A percentile compares a stretch with the other conserved stretches of the same genome.
Conservation (phyloP, 2,888 invertebrate genomes). For the Camptogramma bilineatum region DNA sequence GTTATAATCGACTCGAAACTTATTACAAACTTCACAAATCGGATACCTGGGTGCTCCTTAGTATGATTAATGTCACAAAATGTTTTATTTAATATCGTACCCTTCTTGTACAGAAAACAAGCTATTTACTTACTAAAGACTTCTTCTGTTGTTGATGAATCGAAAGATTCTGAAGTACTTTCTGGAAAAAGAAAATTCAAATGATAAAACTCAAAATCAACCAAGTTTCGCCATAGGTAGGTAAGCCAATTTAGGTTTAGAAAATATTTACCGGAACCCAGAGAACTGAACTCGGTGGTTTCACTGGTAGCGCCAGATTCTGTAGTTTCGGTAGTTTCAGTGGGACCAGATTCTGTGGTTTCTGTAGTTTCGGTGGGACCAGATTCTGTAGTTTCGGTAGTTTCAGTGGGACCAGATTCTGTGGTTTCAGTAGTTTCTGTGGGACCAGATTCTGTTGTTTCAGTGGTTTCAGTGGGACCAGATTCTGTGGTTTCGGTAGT, state of each 20-base stretch:
- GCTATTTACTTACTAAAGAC: constrained; percentile 29
- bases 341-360: constrained; percentile 34
- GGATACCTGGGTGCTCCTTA: no score
- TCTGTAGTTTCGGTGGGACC: constrained; percentile 21
- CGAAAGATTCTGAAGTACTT: constrained; percentile 26
- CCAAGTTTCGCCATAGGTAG: neutral
- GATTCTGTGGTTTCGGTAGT: constrained; percentile 33
- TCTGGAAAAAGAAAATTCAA: neutral
- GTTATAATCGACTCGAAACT: no score
- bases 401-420: constrained; percentile 5
- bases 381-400: constrained; percentile 32
- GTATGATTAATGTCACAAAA: no score
- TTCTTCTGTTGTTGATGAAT: constrained; percentile 33
- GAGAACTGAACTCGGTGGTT: constrained; percentile 34
- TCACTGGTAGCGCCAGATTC: constrained; percentile 35
- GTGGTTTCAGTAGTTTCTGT: constrained; percentile 23
- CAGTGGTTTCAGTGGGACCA: constrained; percentile 15
- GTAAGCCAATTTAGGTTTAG: constrained; percentile 26
- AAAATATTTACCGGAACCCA: constrained; percentile 29
- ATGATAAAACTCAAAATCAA: neutral
- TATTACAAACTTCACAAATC: no score
- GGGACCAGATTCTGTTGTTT: constrained; percentile 19
- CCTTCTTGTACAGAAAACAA: neutral
- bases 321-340: constrained; percentile 33
- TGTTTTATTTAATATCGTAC: no score